phyloP scores from a whole-genome alignment of 1,140 invertebrate genomes.

The Condylostylus longicornis region DNA sequence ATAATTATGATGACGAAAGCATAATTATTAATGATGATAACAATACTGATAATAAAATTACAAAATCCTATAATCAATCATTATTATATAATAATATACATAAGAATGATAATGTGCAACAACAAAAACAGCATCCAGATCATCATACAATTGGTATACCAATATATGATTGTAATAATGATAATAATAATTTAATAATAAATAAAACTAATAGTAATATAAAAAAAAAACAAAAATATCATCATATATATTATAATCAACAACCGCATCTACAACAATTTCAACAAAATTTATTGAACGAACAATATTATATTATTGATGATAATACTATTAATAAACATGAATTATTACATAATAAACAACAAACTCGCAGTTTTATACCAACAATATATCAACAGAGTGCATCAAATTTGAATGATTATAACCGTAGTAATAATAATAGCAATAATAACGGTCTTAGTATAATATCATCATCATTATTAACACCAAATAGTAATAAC shows the following conservation, averaged over 20 bases:
- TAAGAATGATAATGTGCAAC: not conserved
- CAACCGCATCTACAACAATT: too few species aligned
- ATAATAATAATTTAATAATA: not conserved
- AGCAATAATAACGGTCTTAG: too few species aligned
- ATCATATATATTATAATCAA: too few species aligned
- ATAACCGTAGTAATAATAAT: too few species aligned
- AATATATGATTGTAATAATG: constrained; percentile 2
- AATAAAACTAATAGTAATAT: not conserved
- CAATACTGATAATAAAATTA: not conserved
- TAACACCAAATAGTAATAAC: too few species aligned
- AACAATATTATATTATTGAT: not conserved
- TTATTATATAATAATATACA: constrained; percentile 8
- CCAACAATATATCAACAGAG: constrained; percentile 8
- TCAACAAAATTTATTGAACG: not conserved
- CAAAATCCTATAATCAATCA: not conserved
- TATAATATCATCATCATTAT: constrained; percentile 2
- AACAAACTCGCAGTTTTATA: constrained; percentile 9
- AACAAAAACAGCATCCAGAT: constrained; percentile 11
- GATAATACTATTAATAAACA: not conserved
- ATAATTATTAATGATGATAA: not conserved
- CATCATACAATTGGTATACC: constrained; percentile 31
- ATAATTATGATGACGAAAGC: not conserved
- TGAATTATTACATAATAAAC: not conserved
- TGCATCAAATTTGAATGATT: too few species aligned
- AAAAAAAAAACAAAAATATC: not conserved